Base-by-base conservation (phyloP, 1,140 invertebrate species). In the Sitophilus oryzae region DNA sequence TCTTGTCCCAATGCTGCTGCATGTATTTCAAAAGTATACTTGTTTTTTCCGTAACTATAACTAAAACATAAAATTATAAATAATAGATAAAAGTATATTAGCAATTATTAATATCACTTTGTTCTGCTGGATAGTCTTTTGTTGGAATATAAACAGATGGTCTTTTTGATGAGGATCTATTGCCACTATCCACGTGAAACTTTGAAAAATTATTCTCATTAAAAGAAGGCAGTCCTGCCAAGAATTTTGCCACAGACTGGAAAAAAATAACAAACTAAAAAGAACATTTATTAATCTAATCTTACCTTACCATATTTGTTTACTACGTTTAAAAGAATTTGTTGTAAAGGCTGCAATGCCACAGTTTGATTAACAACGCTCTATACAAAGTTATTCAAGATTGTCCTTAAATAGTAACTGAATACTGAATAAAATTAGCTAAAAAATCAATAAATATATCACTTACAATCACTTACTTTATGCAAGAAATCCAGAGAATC, bases 11-110 rank as follows among this genome's bases (percentile, higher is more conserved):
- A 74, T 93, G 89, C 66, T 93, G 90, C 64, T 94, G 91, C 52
- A 96, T 79, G 72, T 93, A 96, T 75, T 91, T 83, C 64, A 96
- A 72, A 48, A 96, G 76, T 61, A 96, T 94, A 67, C 92, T 94
- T 40, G 91, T 90, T 75, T 93, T 94, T 73, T 96, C 92, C 69
- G 91, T 93, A 19, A 94, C 92, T 71, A 96, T 95, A 65, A 93
- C 87, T 89, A 76, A 58, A 86, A 82, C 65, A 47, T 34, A 35
- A 11, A 36, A 43, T 10, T 14, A n/a, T 20, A 47, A 30, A 35
- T 15, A 14, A 0, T 18, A 42, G 3, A 49, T 54, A 50, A 30
- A 61, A 30, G 53, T 38, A 62, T 37, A 38, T 14, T 14, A 48
- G 43, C 34, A 41, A 10, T 21, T 15, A n/a, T 15, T 16, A 21